These are phyloP conservation scores for Prionailurus bengalensis DNA, from an alignment of 2,113 vertebrate species.

Conservation along the genomic window DNA sequence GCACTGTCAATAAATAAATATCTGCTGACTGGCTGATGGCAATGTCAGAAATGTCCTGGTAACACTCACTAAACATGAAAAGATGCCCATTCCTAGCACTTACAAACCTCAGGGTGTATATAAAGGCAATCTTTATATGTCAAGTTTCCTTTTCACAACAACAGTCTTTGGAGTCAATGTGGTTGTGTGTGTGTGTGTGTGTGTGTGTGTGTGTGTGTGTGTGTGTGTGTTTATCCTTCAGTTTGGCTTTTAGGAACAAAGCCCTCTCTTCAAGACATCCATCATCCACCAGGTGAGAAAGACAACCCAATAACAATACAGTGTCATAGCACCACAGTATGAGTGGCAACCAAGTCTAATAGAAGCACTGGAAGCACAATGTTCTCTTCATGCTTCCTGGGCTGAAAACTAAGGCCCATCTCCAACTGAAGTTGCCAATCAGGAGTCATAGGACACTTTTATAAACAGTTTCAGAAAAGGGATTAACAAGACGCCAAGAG, in stretches of 20 bases:
- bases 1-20: slow-evolving; percentile 16
- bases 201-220: not conserved
- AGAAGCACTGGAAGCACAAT: not conserved
- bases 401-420: not conserved
- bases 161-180: not conserved
- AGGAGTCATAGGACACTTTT: not conserved
- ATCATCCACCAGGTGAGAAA: slow-evolving; percentile 22
- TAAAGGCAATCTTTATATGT: slow-evolving; percentile 2
- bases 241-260: slow-evolving; percentile 39
- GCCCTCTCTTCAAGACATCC: not conserved
- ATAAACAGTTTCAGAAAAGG: not conserved
- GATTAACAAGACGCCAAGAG: not conserved
- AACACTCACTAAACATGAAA: slow-evolving; percentile 5
- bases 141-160: not conserved
- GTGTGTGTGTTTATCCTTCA: not conserved
- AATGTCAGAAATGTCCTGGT: slow-evolving; percentile 7
- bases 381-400: not conserved
- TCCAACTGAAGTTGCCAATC: not conserved
- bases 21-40: not conserved
- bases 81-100: slow-evolving; percentile 39
- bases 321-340: not conserved
- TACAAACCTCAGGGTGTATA: not conserved
- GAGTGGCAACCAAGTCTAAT: not conserved
- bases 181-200: not conserved
- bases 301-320: not conserved